A percentile compares a stretch with the other conserved stretches of the same genome.
These are phyloP conservation scores for Prietella phreatophila DNA, from an alignment of 2,113 vertebrate species.

Conservation along the genomic window DNA sequence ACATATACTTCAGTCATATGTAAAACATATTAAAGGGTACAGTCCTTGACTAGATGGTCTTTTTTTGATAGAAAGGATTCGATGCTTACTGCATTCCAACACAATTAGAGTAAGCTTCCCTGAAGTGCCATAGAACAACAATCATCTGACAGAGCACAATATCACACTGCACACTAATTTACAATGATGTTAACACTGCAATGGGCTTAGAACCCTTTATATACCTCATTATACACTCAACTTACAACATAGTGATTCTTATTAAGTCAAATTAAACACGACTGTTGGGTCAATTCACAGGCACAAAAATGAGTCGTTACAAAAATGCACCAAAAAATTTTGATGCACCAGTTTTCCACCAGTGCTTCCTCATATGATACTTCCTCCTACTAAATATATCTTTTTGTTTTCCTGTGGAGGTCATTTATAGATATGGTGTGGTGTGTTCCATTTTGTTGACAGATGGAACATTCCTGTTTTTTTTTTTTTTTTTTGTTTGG, in stretches of 20 bases:
- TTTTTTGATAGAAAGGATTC: not conserved
- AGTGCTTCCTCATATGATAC: conserved; percentile 5
- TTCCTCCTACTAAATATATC: conserved; percentile 26
- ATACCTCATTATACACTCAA: not conserved
- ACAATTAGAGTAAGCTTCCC: conserved; percentile 2
- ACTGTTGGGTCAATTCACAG: not conserved
- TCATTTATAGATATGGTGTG: conserved; percentile 36
- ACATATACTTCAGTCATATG: not conserved
- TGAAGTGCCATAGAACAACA: not conserved
- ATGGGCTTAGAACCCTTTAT: not conserved
- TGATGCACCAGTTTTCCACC: conserved; percentile 12
- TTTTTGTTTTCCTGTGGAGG: not conserved
- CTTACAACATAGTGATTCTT: not conserved
- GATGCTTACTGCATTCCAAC: not conserved
- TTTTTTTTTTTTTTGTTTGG: not conserved
- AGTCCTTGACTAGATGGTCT: not conserved
- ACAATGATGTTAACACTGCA: not conserved
- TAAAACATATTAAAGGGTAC: not conserved
- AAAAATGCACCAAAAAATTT: conserved; percentile 1
- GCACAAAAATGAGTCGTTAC: not conserved
- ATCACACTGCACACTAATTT: not conserved
- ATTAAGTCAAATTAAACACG: not conserved
- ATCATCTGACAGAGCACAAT: not conserved
- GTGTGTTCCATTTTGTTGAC: conserved; percentile 9
- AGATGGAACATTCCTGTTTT: conserved; percentile 2